phyloP scores from a whole-genome alignment of 2,113 vertebrate genomes.

The Ibidorhyncha struthersii region DNA sequence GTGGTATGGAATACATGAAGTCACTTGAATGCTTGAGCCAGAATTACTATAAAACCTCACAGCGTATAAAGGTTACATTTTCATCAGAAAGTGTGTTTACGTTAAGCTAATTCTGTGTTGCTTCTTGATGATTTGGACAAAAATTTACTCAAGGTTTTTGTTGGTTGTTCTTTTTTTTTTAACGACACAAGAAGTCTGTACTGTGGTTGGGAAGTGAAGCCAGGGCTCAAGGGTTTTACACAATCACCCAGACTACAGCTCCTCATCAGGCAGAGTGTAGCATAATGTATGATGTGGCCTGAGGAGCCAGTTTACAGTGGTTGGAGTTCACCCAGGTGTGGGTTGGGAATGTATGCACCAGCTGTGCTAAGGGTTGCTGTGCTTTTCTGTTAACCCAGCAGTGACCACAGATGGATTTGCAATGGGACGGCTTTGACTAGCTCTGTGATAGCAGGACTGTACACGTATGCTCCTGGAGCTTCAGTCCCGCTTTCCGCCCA shows the following conservation, averaged over 20 bases:
- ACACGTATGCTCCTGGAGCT: background rate
- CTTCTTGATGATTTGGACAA: background rate
- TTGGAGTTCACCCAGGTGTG: background rate
- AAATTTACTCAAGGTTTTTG: background rate
- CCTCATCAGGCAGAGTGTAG: background rate
- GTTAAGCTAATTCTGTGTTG: background rate
- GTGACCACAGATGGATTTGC: background rate
- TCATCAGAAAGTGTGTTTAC: background rate
- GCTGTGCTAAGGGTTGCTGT: background rate
- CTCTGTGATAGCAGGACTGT: background rate
- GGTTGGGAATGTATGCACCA: background rate
- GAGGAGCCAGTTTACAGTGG: background rate
- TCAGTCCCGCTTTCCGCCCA: accelerated
- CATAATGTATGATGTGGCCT: accelerated
- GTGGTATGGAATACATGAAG: slow-evolving; percentile 73
- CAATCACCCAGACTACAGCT: background rate
- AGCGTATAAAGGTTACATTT: background rate
- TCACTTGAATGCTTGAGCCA: background rate
- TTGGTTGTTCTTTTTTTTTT: background rate
- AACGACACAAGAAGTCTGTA: background rate
- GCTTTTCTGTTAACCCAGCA: background rate
- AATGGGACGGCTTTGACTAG: background rate
- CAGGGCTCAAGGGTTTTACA: background rate
- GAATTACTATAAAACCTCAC: background rate
- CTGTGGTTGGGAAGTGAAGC: background rate